Conservation (phyloP, 2,113 vertebrate genomes). For the Psilopogon haemacephalus region DNA sequence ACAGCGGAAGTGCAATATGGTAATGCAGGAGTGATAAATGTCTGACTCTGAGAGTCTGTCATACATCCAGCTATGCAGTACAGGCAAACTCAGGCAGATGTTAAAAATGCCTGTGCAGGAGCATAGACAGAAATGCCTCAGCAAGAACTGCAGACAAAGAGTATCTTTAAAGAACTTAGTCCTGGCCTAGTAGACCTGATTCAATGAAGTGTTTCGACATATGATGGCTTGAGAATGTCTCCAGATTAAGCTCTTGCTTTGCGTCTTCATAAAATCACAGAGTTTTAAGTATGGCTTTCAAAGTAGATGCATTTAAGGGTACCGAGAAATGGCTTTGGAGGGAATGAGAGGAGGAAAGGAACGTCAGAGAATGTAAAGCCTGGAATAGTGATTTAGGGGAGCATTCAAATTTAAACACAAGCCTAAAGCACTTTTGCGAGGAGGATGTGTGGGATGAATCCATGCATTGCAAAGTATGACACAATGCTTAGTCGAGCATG, state of each 20-base stretch:
- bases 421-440: not conserved
- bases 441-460: not conserved
- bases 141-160: not conserved
- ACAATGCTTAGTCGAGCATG: constrained; percentile 1
- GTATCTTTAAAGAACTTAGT: not conserved
- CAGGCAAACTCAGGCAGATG: not conserved
- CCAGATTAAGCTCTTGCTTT: not conserved
- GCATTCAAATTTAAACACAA: not conserved
- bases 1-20: not conserved
- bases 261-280: not conserved
- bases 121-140: not conserved
- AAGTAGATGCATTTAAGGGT: not conserved
- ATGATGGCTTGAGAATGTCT: not conserved
- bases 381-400: not conserved
- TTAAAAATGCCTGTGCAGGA: not conserved
- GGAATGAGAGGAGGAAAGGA: not conserved
- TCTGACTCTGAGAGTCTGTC: not conserved
- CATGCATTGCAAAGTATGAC: not conserved
- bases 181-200: not conserved
- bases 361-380: not conserved
- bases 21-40: not conserved
- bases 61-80: not conserved
- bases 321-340: not conserved
- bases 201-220: not conserved
- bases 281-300: not conserved